Conservation (phyloP, 2,797 vertebrate genomes). For the Babyrousa celebensis region DNA sequence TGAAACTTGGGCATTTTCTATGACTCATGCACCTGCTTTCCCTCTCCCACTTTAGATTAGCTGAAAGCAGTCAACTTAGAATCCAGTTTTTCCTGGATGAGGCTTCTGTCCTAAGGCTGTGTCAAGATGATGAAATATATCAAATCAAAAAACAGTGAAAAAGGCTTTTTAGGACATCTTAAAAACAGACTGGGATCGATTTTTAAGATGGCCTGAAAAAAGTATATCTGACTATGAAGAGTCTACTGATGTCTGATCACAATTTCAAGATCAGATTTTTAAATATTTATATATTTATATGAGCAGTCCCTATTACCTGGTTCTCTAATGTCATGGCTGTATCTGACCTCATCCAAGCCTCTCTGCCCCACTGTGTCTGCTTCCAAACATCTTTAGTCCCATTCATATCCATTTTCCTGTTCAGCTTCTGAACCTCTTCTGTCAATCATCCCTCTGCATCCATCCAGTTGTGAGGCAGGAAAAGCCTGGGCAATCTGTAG, state of each 20-base stretch:
- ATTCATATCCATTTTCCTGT: not conserved
- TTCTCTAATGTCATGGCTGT: not conserved
- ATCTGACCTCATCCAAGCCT: not conserved
- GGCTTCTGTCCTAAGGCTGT: constrained; percentile 66
- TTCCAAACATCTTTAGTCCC: not conserved
- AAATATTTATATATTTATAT: constrained; percentile 43
- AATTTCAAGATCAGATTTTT: constrained; percentile 32
- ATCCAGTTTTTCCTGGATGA: constrained; percentile 46
- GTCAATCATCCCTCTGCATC: not conserved
- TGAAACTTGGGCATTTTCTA: not conserved
- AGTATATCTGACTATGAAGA: constrained; percentile 36
- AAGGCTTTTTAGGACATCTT: constrained; percentile 58
- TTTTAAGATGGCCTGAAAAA: constrained; percentile 54
- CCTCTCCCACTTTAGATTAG: not conserved
- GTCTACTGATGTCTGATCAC: not conserved
- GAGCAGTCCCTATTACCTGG: not conserved
- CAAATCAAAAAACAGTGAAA: not conserved
- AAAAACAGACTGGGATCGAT: constrained; percentile 63
- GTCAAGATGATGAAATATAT: constrained; percentile 71
- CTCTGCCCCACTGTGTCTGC: not conserved
- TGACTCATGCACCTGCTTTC: not conserved
- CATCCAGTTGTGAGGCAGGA: not conserved
- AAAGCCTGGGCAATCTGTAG: not conserved
- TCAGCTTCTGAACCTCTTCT: not conserved
- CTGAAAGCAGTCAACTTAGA: constrained; percentile 23